These are phyloP conservation scores for Psophia crepitans DNA, from an alignment of 2,113 vertebrate species.

Conservation along the genomic window DNA sequence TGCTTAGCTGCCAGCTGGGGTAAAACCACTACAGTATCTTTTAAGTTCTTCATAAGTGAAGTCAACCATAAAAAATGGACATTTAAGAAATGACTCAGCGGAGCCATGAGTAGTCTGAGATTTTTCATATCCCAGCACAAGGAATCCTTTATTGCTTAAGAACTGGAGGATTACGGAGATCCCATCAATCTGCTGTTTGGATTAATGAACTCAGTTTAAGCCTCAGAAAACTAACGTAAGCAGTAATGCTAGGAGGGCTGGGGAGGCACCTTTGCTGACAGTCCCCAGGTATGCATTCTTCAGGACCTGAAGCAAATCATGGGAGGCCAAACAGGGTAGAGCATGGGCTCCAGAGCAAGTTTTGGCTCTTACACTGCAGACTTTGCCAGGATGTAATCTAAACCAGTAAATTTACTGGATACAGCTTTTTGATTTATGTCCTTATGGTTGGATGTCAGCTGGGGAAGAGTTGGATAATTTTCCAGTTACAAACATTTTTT, in stretches of 20 bases:
- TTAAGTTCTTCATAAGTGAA: neutral
- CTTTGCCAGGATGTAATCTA: neutral
- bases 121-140: slow-evolving; percentile 16
- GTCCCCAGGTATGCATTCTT: neutral
- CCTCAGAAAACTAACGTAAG: neutral
- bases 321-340: neutral
- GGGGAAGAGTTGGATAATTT: neutral
- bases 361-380: neutral
- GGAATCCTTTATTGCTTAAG: slow-evolving; percentile 35
- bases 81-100: neutral
- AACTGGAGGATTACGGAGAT: slow-evolving; percentile 2
- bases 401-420: neutral
- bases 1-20: no score
- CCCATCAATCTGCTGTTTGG: slow-evolving; percentile 12
- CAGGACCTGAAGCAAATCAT: neutral
- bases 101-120: neutral
- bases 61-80: neutral
- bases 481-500: neutral
- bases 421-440: neutral
- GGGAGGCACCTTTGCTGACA: slow-evolving; percentile 3
- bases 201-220: slow-evolving; percentile 28
- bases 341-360: neutral
- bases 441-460: neutral
- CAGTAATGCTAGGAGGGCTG: neutral
- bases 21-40: no score